Evolutionary conservation across 2,797 vertebrate genomes (phyloP), one percentile per base, ranked within the genome.

Genomic region (Oophaga sylvatica): DNA sequence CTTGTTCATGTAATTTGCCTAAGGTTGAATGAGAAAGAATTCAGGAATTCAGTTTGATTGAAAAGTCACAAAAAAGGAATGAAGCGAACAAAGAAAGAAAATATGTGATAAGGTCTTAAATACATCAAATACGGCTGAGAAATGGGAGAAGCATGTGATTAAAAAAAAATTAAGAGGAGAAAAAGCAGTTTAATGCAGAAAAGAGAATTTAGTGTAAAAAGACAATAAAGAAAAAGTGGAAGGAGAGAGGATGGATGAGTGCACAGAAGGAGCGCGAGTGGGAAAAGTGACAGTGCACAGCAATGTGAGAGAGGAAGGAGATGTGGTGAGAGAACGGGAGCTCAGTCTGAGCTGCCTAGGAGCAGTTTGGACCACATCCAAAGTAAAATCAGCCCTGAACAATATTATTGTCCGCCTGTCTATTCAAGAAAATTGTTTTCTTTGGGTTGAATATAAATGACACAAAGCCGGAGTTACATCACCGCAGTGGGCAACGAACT

Each of bases 401-500:
- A 96, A 96, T 95, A 96, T 96, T 96, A 95, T 95, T 94, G 95
- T 96, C 95, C 95, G 95, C 93, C 93, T 94, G 94, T 94, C 95
- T 95, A 95, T 96, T 96, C 95, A 94, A 91, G 92, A 94, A 95
- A 95, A 95, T 94, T 93, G 92, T 90, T 93, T 93, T 94, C 92
- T 94, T 94, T 92, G 84, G 91, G 92, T 94, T 95, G 95, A 95
- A 95, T 96, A 93, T 95, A 95, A 95, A 94, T 95, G 94, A 95
- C 96, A 96, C 94, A 96, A 96, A 95, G 95, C 96, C 95, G 94
- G 94, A 95, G 96, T 97, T 96, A 96, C 96, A 96, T 97, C 96
- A 96, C 86, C 94, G 93, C 93, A 94, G 95, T 96, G 95, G 94
- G 95, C 96, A 86, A 78, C 81, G 75, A 86, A 89, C 88, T 89